Percentiles rank a stretch among this genome's conserved stretches.
Evolutionary conservation across 2,888 invertebrate species (phyloP).

Genomic region (Pseudococcus viburni): DNA sequence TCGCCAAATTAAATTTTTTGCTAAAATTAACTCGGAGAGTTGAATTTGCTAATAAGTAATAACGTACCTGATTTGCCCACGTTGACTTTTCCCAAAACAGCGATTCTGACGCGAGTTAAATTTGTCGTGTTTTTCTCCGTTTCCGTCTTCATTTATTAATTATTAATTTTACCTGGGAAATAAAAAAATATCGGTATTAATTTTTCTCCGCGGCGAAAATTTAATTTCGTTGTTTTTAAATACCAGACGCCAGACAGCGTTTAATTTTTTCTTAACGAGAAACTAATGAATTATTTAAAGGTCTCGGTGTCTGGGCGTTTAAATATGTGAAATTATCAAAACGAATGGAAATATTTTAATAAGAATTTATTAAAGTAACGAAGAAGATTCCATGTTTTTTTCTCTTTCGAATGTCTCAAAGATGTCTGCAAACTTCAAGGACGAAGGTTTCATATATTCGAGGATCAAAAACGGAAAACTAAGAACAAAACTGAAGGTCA

Average conservation of each 20-base stretch:
- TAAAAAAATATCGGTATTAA: conserved; percentile 51
- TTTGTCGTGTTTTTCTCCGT: conserved; percentile 72
- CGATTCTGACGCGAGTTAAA: conserved; percentile 80
- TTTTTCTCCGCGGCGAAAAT: too few species aligned
- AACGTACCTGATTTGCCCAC: conserved; percentile 85
- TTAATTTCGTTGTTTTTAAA: background rate
- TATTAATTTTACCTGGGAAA: conserved; percentile 65
- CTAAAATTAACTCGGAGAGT: background rate
- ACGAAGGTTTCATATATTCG: background rate
- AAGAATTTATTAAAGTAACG: background rate
- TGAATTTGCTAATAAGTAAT: conserved; percentile 69
- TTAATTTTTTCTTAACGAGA: background rate
- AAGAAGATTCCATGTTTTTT: background rate
- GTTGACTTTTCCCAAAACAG: conserved; percentile 83
- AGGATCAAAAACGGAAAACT: background rate
- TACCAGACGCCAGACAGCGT: background rate
- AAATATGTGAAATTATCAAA: background rate
- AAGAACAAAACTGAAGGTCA: background rate
- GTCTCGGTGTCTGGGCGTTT: background rate
- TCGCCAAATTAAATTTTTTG: conserved; percentile 66
- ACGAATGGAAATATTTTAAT: background rate
- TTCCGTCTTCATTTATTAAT: conserved; percentile 78
- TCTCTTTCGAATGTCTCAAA: background rate
- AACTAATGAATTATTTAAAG: background rate
- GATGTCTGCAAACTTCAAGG: conserved; percentile 17